Conservation (phyloP, 2,113 vertebrate genomes). For the Oreocharis arfaki region DNA sequence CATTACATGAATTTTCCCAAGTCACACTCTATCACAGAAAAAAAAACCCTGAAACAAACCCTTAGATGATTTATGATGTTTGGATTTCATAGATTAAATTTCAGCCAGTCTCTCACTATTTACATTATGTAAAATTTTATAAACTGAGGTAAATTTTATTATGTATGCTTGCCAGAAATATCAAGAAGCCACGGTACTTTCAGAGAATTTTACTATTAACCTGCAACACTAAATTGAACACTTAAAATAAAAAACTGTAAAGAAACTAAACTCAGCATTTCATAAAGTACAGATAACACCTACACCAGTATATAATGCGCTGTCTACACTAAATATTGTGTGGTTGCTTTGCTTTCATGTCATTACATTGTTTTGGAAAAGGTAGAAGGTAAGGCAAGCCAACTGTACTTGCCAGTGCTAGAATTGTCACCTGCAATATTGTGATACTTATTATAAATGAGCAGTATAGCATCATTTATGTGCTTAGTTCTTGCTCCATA, state of each 20-base stretch:
- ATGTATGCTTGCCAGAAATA: background rate
- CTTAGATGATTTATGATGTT: constrained; percentile 40
- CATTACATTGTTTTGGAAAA: background rate
- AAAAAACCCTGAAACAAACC: rapidly evolving
- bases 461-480: background rate
- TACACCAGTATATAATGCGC: background rate
- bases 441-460: background rate
- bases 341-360: background rate
- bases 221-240: background rate
- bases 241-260: background rate
- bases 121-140: background rate
- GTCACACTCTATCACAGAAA: background rate
- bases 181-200: background rate
- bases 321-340: background rate
- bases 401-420: background rate
- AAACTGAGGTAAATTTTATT: constrained; percentile 16
- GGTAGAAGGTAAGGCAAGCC: background rate
- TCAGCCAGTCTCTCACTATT: background rate
- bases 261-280: background rate
- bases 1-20: background rate
- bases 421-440: background rate
- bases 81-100: constrained; percentile 47
- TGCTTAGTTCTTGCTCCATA: background rate
- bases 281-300: background rate
- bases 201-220: background rate